Conservation (phyloP, 2,113 vertebrate genomes). For the Phrynosoma platyrhinos region DNA sequence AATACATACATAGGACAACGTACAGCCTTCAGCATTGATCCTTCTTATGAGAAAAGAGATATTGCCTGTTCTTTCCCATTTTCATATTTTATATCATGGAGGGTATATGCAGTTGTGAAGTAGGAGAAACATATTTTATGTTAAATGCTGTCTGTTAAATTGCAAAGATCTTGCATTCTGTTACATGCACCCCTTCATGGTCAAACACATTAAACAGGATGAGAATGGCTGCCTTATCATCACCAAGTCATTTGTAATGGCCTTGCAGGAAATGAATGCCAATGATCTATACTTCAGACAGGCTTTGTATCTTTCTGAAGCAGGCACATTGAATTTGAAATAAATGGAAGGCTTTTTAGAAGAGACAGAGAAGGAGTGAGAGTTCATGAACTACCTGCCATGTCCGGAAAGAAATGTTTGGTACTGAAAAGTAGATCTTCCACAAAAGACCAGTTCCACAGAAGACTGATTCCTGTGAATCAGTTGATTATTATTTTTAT, state of each 20-base stretch:
- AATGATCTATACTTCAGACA: conserved; percentile 9
- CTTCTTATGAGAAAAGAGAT: neutral
- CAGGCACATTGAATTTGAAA: neutral
- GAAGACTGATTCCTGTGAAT: neutral
- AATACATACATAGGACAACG: neutral
- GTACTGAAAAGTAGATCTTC: neutral
- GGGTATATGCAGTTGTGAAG: neutral
- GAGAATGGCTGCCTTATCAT: conserved; percentile 36
- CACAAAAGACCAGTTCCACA: neutral
- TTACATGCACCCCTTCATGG: conserved; percentile 21
- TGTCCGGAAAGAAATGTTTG: neutral
- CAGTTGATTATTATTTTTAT: neutral
- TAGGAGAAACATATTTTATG: conserved; percentile 18
- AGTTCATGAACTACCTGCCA: conserved; percentile 1
- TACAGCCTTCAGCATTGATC: neutral
- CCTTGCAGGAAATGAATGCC: conserved; percentile 36
- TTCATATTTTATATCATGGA: neutral
- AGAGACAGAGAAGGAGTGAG: conserved; percentile 4
- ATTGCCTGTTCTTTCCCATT: neutral
- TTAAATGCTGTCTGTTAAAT: conserved; percentile 33
- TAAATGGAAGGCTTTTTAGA: conserved; percentile 18
- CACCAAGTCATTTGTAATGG: conserved; percentile 44
- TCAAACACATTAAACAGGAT: conserved; percentile 37
- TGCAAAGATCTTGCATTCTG: conserved; percentile 12
- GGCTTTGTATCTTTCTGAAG: conserved; percentile 28